These are phyloP conservation scores for Chrysaora quinquecirrha DNA, from an alignment of 30 jellyfish, hydroid and myxozoan species.

Conservation along the genomic window DNA sequence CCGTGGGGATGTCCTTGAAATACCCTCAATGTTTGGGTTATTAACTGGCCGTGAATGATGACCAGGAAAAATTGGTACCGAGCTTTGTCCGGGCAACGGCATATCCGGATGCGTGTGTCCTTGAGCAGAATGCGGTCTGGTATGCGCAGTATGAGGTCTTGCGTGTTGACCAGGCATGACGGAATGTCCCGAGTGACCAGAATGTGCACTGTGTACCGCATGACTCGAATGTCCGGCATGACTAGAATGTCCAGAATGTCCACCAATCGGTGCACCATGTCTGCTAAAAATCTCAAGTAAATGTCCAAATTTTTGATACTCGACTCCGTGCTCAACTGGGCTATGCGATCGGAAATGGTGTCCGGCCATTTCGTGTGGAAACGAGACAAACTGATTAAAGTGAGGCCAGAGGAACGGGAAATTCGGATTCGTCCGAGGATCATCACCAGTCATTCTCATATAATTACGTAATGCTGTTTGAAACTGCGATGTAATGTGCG, in stretches of 20 bases:
- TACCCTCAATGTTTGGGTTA: slow-evolving; percentile 66
- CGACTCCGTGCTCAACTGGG: slow-evolving; percentile 63
- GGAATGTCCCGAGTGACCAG: slow-evolving; percentile 39
- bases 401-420: slow-evolving; percentile 75
- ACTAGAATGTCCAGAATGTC: slow-evolving; percentile 23
- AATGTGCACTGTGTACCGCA: slow-evolving; percentile 36
- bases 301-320: slow-evolving; percentile 66
- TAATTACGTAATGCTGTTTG: slow-evolving; percentile 69
- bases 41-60: slow-evolving; percentile 59
- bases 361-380: slow-evolving; percentile 70
- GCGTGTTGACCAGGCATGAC: slow-evolving; percentile 55
- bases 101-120: slow-evolving; percentile 64
- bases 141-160: slow-evolving; percentile 50
- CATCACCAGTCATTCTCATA: slow-evolving; percentile 69
- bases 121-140: slow-evolving; percentile 31
- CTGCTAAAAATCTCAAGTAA: slow-evolving; percentile 53
- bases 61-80: slow-evolving; percentile 69
- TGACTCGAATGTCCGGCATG: slow-evolving; percentile 55
- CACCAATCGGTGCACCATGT: slow-evolving; percentile 76
- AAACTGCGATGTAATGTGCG: slow-evolving; percentile 93
- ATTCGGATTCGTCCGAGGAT: slow-evolving; percentile 66
- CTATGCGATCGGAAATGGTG: slow-evolving; percentile 56
- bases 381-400: slow-evolving; percentile 60
- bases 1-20: slow-evolving; percentile 80
- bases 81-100: slow-evolving; percentile 64